Conservation (phyloP, 2,888 invertebrate species). For the Acrobasis consociella region DNA sequence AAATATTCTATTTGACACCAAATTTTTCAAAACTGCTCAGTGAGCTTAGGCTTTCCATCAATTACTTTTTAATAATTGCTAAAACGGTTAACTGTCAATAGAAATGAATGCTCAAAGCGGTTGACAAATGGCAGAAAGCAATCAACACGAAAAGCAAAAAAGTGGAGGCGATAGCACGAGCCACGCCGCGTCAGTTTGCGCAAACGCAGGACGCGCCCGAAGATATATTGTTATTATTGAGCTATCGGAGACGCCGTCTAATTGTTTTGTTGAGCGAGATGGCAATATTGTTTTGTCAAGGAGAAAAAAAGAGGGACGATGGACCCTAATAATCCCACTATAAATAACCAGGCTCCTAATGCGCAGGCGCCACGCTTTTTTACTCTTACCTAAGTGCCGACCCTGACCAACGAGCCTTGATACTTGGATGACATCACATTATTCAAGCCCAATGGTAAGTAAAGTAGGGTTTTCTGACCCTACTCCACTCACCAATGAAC, state of each 20-base stretch:
- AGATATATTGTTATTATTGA: conserved; percentile 20
- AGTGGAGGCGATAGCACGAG: conserved; percentile 15
- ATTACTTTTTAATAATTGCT: background rate
- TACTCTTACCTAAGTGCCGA: conserved; percentile 43
- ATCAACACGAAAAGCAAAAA: background rate
- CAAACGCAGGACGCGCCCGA: conserved; percentile 5
- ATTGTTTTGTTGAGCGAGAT: conserved; percentile 18
- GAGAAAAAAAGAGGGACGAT: conserved; percentile 42
- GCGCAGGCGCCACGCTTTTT: conserved; percentile 72
- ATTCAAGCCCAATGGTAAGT: background rate
- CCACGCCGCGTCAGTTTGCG: conserved; percentile 10
- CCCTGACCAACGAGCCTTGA: conserved; percentile 40
- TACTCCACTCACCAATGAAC: no score
- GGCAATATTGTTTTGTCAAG: background rate
- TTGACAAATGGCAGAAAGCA: conserved; percentile 8
- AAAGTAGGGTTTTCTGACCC: no score
- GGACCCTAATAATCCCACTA: conserved; percentile 58
- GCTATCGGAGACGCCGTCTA: conserved; percentile 20
- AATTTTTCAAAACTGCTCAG: no score
- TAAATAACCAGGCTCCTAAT: conserved; percentile 71
- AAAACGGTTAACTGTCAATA: conserved; percentile 1
- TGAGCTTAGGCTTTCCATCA: no score
- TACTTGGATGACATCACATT: conserved; percentile 41
- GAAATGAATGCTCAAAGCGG: background rate
- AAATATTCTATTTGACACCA: no score